These are phyloP conservation scores for Rhabdophis nuchalis DNA, from an alignment of 2,797 vertebrate species.

Conservation along the genomic window DNA sequence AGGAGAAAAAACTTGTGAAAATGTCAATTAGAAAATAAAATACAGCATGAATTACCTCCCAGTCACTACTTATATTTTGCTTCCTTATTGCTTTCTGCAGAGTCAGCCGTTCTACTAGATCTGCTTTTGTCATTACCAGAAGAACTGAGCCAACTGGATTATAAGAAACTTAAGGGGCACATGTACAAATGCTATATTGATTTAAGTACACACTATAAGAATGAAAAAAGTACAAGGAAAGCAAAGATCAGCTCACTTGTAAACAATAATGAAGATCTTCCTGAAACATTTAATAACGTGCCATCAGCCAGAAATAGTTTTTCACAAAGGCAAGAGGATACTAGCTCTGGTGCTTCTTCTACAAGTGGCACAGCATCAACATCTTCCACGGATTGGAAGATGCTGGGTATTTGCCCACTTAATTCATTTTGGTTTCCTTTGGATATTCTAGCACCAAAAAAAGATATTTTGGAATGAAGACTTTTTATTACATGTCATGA, in stretches of 20 bases:
- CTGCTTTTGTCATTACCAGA: slow-evolving; percentile 59
- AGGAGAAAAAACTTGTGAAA: background rate
- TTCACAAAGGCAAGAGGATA: background rate
- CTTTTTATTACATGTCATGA: background rate
- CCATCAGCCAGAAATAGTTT: background rate
- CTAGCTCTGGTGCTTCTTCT: background rate
- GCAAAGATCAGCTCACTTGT: background rate
- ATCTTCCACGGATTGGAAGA: slow-evolving; percentile 38
- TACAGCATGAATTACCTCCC: background rate
- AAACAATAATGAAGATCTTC: background rate
- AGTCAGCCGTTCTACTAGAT: slow-evolving; percentile 62
- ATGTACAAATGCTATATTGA: slow-evolving; percentile 38
- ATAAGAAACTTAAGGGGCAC: slow-evolving; percentile 29
- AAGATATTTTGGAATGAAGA: background rate
- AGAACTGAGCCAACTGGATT: slow-evolving; percentile 55
- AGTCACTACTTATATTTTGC: background rate
- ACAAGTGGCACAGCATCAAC: background rate
- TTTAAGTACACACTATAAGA: slow-evolving; percentile 29
- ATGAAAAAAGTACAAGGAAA: background rate
- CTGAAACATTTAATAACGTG: background rate
- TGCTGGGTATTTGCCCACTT: slow-evolving; percentile 59
- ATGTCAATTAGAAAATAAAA: background rate
- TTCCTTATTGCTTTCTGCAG: slow-evolving; percentile 27
- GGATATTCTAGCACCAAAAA: slow-evolving; percentile 46
- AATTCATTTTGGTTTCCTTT: slow-evolving; percentile 66